Evolutionary conservation across 2,888 invertebrate species (phyloP).

Genomic region (Pseudococcus viburni): DNA sequence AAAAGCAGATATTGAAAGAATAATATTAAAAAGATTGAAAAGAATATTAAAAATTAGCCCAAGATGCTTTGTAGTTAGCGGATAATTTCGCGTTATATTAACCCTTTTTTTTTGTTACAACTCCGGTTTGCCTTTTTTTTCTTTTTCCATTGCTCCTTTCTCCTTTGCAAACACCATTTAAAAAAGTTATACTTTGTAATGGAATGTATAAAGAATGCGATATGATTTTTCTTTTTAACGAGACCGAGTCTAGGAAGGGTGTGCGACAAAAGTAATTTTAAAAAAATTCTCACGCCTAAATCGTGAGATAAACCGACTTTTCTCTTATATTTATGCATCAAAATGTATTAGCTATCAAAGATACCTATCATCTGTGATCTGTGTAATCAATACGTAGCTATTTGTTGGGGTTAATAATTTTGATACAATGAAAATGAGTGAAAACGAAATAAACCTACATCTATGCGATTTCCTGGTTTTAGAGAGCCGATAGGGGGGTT

Average conservation of each 20-base stretch:
- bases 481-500: too few species aligned
- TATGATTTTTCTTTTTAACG: slow-evolving; percentile 16
- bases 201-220: slow-evolving; percentile 60
- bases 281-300: too few species aligned
- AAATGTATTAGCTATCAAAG: too few species aligned
- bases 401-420: too few species aligned
- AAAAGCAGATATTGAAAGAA: slow-evolving; percentile 52
- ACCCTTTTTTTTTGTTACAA: slow-evolving; percentile 33
- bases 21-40: slow-evolving; percentile 57
- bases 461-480: too few species aligned
- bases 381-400: too few species aligned
- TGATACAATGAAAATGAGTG: too few species aligned
- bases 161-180: background rate
- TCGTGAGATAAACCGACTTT: too few species aligned
- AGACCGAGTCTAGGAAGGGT: background rate
- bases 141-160: background rate
- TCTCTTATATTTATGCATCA: too few species aligned
- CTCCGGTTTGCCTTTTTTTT: background rate
- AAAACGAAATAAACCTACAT: too few species aligned
- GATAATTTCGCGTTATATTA: slow-evolving; percentile 53
- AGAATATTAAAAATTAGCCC: slow-evolving; percentile 55
- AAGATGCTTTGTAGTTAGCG: slow-evolving; percentile 52
- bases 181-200: background rate
- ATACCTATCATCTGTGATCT: too few species aligned
- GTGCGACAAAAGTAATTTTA: slow-evolving; percentile 28